Base-by-base conservation (phyloP, 2,113 vertebrate genomes). In the Sula dactylatra region DNA sequence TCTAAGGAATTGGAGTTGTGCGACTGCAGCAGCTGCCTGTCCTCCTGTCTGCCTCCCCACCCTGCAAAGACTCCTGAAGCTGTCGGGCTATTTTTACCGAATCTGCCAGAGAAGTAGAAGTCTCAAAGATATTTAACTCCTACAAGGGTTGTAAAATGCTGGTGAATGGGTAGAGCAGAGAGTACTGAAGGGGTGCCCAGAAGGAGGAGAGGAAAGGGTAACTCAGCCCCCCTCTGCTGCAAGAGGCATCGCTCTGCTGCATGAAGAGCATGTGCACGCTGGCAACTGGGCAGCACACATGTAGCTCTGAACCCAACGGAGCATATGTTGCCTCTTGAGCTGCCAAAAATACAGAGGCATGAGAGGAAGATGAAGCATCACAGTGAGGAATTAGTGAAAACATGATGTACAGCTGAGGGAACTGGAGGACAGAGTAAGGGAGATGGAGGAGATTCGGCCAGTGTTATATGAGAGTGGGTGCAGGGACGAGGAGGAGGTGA, bases 311-410 rank as follows among this genome's bases (percentile, higher is more conserved):
- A 58, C 70, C 78, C 27, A 5, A 26, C 2, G 2, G 25, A 95
- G 74, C 96, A 77, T 80, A 90, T 88, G 79, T 4, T 90, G 58
- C 50, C 58, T 90, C 54, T 54, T 15, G 19, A 86, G 54, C 90
- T 94, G 96, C 90, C 96, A 93, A 77, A 93, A 86, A 80, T 56
- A 52, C 3, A 69, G 44, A 82, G 61, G 47, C 44, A 25, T 27
- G 31, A 88, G 67, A 83, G 45, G 38, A 80, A 88, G 70, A 86
- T 62, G 83, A 91, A 91, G 92, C 56, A 65, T 21, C 6, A 8
- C 70, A 45, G 58, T 19, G 34, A 90, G 58, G 74, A 91, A 77
- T 65, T 50, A 69, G 52, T 52, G 70, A 69, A 93, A 87, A 85
- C 29, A 44, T 5, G 9, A n/a, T 47, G 26, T 40, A 44, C 31